Evolutionary conservation across 2,797 vertebrate species (phyloP), one percentile per base, ranked within the genome.

Genomic region (Acanthurus leucopareius): DNA sequence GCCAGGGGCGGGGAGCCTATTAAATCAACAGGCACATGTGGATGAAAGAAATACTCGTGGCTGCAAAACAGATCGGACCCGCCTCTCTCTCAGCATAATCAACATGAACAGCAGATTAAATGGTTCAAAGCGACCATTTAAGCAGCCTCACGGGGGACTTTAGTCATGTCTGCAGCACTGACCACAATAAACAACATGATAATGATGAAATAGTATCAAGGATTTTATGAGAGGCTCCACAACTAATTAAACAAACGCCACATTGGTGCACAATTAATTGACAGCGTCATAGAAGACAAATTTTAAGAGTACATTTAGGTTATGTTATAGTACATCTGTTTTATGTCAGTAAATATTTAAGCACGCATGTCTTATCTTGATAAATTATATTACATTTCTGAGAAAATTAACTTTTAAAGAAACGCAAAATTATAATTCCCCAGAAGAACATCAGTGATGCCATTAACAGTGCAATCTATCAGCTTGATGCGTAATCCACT

Each of bases 11-110:
- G 59, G 52, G 57, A 60, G 58, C 13, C 14, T 57, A 54, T 83
- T 32, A 71, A 52, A 84, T 82, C 77, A 89, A 88, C 73, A 86
- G 75, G 75, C 77, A 82, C 84, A 82, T 80, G 84, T 80, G 75
- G 74, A 48, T 57, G 59, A 74, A 73, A 64, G 38, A 60, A 47
- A 76, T 64, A 68, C 14, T 56, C 8, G 47, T 19, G 79, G 44
- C 66, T 68, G 70, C 47, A 73, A 42, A 42, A 42, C 40, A 42
- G 11, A 10, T 0, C 40, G 9, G 86, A 83, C 48, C 19, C 58
- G 22, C 71, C 61, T 40, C 77, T 59, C 8, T 32, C 17, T 47
- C 19, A 58, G 40, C 56, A 42, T 4, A 40, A 67, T 20, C 48
- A 53, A 2, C 32, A 11, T 61, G 11, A 35, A 51, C 35, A 64